These are phyloP conservation scores for Elephantulus edwardii DNA, from an alignment of 2,113 vertebrate species.

Conservation along the genomic window DNA sequence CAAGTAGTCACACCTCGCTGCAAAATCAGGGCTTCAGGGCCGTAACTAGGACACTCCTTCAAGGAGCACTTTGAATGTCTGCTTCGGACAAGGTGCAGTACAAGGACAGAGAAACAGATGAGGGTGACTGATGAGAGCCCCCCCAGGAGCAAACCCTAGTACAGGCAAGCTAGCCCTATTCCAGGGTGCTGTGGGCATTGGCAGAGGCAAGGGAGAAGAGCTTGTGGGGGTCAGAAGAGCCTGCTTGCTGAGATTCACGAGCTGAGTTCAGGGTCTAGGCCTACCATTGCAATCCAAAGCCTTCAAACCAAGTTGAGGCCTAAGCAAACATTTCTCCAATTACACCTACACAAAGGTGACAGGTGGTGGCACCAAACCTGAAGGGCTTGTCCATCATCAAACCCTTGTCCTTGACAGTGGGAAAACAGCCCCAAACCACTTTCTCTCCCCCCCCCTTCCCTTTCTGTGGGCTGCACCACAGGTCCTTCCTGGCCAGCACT, in stretches of 20 bases:
- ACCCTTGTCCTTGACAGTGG: background rate
- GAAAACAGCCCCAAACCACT: background rate
- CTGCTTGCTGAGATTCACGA: background rate
- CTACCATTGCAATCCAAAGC: background rate
- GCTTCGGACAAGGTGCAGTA: background rate
- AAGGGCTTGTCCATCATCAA: background rate
- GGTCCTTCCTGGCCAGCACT: background rate
- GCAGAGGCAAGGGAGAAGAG: background rate
- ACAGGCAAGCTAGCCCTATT: background rate
- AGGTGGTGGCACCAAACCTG: background rate
- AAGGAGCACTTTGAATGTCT: slow-evolving; percentile 24
- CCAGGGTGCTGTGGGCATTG: background rate
- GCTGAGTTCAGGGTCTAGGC: background rate
- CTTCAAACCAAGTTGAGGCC: background rate
- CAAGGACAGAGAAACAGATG: background rate
- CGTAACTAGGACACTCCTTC: slow-evolving; percentile 57
- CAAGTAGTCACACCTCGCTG: background rate
- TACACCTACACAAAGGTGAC: slow-evolving; percentile 4
- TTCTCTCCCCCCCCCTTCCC: background rate
- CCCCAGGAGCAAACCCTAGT: background rate
- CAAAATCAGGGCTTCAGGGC: slow-evolving; percentile 51
- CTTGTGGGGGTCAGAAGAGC: no score
- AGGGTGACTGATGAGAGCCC: background rate
- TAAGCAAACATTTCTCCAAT: background rate
- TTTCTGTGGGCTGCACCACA: background rate